Base-by-base conservation (phyloP, 2,888 invertebrate species). In the Myathropa florea region DNA sequence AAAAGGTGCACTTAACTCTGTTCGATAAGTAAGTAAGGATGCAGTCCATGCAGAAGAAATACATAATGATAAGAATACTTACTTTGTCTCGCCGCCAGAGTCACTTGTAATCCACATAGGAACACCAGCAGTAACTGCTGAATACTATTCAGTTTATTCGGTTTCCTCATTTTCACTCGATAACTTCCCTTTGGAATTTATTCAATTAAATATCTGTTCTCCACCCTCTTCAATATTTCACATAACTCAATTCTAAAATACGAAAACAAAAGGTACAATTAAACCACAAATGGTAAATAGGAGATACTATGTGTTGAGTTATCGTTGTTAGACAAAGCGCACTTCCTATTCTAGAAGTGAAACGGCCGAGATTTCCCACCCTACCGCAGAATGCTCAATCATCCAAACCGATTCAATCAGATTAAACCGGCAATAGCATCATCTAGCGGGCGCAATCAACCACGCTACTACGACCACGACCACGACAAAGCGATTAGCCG, bases 81-180 rank as follows among this genome's bases (percentile, higher is more conserved):
- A 91, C 91, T 91, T 88, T 91, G 87, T 61, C 89, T 87, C 4
- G 88, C 89, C 12, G 90, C 91, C 68, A 88, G 83, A 39, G 70
- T 65, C 24, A 85, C 21, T 63, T 88, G 53, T 79, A 88, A 81
- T 86, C 86, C 86, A 81, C 55, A 78, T 9, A 88, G 39, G 21
- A 89, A 33, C 39, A 90, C 76, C 18, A 91, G 70, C 3, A 65
- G 26, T 30, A 77, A 39, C 46, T 46, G 46, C 46, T 46, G 46
- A n/a, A 46, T 7, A 59, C 24, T 18, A 46, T 77, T 33, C 68
- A 68, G 18, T 73, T 53, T 73, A 46, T 39, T 80, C 73, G 53
- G 55, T 73, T 18, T 76, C 63, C 70, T 84, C 70, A 81, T 76
- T 18, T 70, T 81, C 18, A 64, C 33, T 21, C 63, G 63, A 64